Base-by-base conservation (phyloP, 1,140 invertebrate species). In the Caenorhabditis tropicalis region DNA sequence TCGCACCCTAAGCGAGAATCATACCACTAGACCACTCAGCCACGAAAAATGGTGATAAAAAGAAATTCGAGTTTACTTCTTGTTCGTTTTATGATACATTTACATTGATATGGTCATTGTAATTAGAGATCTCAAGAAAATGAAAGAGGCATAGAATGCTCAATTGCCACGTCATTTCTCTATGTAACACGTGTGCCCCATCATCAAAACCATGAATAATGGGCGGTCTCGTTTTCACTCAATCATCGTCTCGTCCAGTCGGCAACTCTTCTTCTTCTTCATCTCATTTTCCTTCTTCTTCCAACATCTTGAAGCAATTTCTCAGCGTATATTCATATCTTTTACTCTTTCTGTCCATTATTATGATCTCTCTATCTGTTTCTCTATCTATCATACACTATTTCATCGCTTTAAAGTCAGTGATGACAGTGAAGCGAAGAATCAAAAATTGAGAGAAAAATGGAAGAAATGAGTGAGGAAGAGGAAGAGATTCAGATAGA, bases 1-100 rank as follows among this genome's bases (percentile, higher is more conserved):
- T 82, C 49, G 49, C 48, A 70, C 33, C 43, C 82, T 82, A 65
- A 82, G 65, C 82, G 82, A 33, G 82, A 70, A 70, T 65, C 43
- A 70, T 74, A 74, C 36, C 65, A 74, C 65, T 74, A 74, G 65
- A 74, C 65, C 65, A 74, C 65, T 46, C 65, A 46, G 36, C 65
- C 65, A 74, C 65, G 33, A 51, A 51, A 4, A n/a, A 43, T 43
- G 39, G 5, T 43, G 39, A 43, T 6, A n/a, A n/a, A n/a, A n/a
- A n/a, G n/a, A n/a, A n/a, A n/a, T n/a, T n/a, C n/a, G n/a, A n/a
- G n/a, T n/a, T n/a, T n/a, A n/a, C n/a, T n/a, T n/a, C n/a, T n/a
- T n/a, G n/a, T n/a, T n/a, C n/a, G n/a, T n/a, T n/a, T n/a, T n/a
- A n/a, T n/a, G n/a, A n/a, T n/a, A n/a, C n/a, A n/a, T n/a, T n/a